Evolutionary conservation across 2,797 vertebrate genomes (phyloP).

Genomic region (Malacoctenus gilli): DNA sequence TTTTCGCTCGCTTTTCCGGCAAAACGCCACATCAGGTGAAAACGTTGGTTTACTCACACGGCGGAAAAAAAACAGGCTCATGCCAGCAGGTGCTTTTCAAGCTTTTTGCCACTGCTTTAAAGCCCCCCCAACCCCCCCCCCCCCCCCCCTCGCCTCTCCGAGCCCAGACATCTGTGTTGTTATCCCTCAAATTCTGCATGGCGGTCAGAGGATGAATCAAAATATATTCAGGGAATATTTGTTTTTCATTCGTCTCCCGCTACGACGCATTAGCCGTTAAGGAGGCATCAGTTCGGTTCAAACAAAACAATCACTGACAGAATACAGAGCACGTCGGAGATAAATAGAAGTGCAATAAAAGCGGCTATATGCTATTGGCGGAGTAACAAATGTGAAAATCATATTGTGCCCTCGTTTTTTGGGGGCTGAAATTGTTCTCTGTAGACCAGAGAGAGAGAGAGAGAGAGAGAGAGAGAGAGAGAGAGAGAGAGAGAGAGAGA

Average conservation of each 20-base stretch:
- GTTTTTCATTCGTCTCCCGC: conserved; percentile 7
- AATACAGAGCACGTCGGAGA: conserved; percentile 21
- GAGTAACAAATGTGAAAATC: conserved; percentile 72
- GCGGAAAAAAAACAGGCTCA: conserved; percentile 62
- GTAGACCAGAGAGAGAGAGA: conserved; percentile 45
- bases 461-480: no score
- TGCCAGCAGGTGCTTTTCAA: conserved; percentile 47
- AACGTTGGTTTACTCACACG: conserved; percentile 55
- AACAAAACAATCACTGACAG: no score
- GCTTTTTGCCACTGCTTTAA: conserved; percentile 30
- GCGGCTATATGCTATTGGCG: conserved; percentile 59
- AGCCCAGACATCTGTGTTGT: conserved; percentile 42
- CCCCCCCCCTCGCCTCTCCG: no score
- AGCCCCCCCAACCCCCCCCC: no score
- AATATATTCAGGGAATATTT: conserved; percentile 8
- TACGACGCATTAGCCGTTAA: conserved; percentile 9
- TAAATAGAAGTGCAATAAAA: conserved; percentile 63
- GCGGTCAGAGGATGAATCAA: conserved; percentile 17
- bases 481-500: conserved; percentile 28
- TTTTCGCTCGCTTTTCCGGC: conserved; percentile 11
- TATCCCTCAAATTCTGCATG: conserved; percentile 40
- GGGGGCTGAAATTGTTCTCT: conserved; percentile 63
- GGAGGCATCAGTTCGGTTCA: conserved; percentile 11
- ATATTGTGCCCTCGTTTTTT: conserved; percentile 69
- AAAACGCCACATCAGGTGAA: conserved; percentile 42